Base-by-base conservation (phyloP, 2,888 invertebrate species). In the Metalampra italica region DNA sequence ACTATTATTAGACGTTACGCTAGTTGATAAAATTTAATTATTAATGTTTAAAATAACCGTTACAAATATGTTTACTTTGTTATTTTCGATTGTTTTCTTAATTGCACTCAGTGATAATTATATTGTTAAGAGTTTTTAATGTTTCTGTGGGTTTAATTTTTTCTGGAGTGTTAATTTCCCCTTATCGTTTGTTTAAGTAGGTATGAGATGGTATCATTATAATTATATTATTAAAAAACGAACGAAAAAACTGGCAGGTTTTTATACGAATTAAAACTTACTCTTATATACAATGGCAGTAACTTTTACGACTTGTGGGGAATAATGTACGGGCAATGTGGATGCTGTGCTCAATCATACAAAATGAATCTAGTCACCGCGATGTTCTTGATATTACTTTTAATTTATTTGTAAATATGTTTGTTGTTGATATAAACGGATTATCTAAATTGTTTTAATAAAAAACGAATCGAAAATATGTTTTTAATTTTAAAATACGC, bases 361-460 rank as follows among this genome's bases (percentile, higher is more conserved):
- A 78, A 76, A 79, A 77, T 78, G 75, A 74, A 81, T 76, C 80
- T 79, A 80, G 82, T 80, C 78, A 71, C 65, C 66, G 63, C 64
- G 60, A 56, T 62, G 57, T 57, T 57, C 56, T 52, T 54, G 48
- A 54, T 51, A 50, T 53, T 60, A 57, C 62, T 55, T 70, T 63
- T 73, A 71, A 64, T 54, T 47, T 48, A 52, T 50, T 56, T 59
- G 59, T 59, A 59, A 57, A 57, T 59, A 59, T 47, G 5, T 36
- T 36, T 63, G 56, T 64, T 64, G 62, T 71, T 67, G 56, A 56
- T 57, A 56, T 57, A 53, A 58, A 55, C 51, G 62, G 60, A 62
- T 66, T 63, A 53, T 48, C 52, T n/a, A 55, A 60, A 50, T 55
- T 55, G 48, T 58, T 57, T 52, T 50, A 59, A 60, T 56, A 56